A percentile compares a stretch with the other conserved stretches of the same genome.
These are phyloP conservation scores for Trichonephila inaurata DNA, from an alignment of 1,140 invertebrate species.

Conservation along the genomic window DNA sequence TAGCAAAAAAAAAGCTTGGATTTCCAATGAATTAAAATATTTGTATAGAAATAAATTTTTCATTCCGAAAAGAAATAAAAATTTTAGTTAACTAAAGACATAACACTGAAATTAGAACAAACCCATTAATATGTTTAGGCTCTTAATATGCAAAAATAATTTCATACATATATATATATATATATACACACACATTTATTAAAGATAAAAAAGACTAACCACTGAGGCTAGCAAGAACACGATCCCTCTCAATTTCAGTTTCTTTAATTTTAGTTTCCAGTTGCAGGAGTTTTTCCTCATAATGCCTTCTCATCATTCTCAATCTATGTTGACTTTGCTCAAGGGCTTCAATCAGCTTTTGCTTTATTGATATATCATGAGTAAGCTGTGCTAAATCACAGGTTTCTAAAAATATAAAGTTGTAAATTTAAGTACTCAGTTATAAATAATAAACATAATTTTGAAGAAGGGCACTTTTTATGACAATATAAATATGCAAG, in stretches of 20 bases:
- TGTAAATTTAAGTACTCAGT: not conserved
- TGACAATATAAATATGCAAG: no score
- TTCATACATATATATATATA: no score
- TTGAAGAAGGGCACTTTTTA: no score
- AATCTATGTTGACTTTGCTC: conserved; percentile 92
- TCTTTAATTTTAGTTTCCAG: conserved; percentile 92
- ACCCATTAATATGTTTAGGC: not conserved
- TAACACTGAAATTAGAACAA: not conserved
- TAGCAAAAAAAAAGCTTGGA: no score
- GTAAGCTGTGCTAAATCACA: conserved; percentile 77
- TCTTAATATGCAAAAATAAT: no score
- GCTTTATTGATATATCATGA: conserved; percentile 80
- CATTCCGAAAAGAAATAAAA: no score
- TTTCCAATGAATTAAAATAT: no score
- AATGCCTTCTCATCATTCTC: conserved; percentile 91
- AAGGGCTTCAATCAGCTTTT: conserved; percentile 95
- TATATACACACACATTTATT: no score
- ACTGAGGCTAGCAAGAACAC: conserved; percentile 86
- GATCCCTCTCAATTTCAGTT: conserved; percentile 96
- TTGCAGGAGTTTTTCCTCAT: conserved; percentile 95
- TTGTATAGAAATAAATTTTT: no score
- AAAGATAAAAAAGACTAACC: conserved; percentile 77
- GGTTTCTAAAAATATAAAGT: conserved; percentile 60
- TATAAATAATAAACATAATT: no score
- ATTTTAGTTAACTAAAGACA: no score